Conservation (phyloP, 1,140 invertebrate genomes). For the Caenorhabditis elegans region DNA sequence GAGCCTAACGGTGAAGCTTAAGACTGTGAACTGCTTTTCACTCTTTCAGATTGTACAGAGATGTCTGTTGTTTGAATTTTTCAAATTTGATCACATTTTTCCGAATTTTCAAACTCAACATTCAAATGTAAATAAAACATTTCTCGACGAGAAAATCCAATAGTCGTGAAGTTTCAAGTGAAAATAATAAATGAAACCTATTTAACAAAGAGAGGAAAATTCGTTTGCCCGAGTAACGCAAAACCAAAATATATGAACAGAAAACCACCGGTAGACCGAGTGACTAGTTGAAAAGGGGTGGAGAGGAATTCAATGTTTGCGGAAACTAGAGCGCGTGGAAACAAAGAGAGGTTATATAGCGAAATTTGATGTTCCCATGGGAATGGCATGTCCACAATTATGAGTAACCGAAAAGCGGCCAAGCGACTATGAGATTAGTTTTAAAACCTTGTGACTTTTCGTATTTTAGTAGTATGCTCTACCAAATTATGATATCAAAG, state of each 20-base stretch:
- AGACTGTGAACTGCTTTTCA: too few species aligned
- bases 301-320: background rate
- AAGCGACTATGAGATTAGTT: too few species aligned
- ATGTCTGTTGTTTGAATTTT: too few species aligned
- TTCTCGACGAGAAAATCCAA: too few species aligned
- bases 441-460: background rate
- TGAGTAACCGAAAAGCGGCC: background rate
- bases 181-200: background rate
- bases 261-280: background rate
- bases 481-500: too few species aligned
- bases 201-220: background rate
- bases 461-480: too few species aligned
- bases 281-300: constrained; percentile 1
- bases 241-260: background rate
- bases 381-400: background rate
- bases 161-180: too few species aligned
- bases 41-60: too few species aligned
- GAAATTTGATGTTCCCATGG: background rate
- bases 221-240: background rate
- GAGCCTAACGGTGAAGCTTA: too few species aligned
- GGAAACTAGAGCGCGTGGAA: background rate
- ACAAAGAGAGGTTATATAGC: background rate
- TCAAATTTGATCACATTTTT: too few species aligned
- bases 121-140: too few species aligned
- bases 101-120: too few species aligned